Percentiles rank a stretch among this genome's conserved stretches.
Evolutionary conservation across 2,797 vertebrate genomes (phyloP).

Genomic region (Cryptoprocta ferox): DNA sequence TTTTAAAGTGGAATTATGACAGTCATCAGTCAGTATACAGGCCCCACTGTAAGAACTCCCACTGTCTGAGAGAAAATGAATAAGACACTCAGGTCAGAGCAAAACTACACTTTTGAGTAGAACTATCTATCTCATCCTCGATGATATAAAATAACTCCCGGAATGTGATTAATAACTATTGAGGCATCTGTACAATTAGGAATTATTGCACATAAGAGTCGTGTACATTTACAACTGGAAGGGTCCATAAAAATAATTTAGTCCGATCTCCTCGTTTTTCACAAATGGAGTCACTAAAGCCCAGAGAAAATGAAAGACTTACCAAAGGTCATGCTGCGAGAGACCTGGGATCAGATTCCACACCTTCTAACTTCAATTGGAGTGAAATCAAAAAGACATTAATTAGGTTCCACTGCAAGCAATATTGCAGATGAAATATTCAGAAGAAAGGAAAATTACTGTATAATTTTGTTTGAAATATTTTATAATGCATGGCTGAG

Average conservation of each 20-base stretch:
- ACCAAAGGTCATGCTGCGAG: background rate
- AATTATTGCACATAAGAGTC: background rate
- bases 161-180: background rate
- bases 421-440: background rate
- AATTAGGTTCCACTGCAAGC: background rate
- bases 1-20: background rate
- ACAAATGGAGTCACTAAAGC: background rate
- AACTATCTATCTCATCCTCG: background rate
- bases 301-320: background rate
- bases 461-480: background rate
- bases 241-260: background rate
- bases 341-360: background rate
- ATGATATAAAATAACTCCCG: conserved; percentile 1
- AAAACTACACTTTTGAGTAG: background rate
- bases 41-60: background rate
- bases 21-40: background rate
- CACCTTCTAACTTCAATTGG: background rate
- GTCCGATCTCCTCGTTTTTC: conserved; percentile 9
- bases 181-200: background rate
- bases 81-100: background rate
- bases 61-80: conserved; percentile 33
- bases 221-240: background rate
- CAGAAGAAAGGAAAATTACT: background rate
- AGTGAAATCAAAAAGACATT: background rate
- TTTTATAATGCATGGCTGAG: background rate